Evolutionary conservation across 2,888 invertebrate genomes (phyloP), one percentile per base, ranked within the genome.

Genomic region (Aspidiotus destructor): DNA sequence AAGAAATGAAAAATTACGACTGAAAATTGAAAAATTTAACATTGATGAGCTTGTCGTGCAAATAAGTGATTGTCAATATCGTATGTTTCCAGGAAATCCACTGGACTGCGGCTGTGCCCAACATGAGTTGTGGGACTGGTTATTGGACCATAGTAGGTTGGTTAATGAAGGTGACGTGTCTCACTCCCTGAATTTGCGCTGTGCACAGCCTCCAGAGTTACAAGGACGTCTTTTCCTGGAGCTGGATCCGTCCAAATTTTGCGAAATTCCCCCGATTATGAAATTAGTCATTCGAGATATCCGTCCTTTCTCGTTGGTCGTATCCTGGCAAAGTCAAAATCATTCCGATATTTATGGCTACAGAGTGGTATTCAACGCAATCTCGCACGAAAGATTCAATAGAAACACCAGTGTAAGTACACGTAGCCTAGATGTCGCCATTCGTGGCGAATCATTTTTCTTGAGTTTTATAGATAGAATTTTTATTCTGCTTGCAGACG

Each of bases 51-150:
- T 3, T 3, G 2, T 48, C 48, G 48, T 13, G 11, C n/a, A 2
- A 44, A 44, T 6, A 6, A 11, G 48, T 48, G 6, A 55, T 55
- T 15, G 1, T 55, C 3, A 10, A 3, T 52, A n/a, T n/a, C 16
- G 9, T 16, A n/a, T 48, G 40, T 72, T 72, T 76, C 61, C 83
- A 90, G 92, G 89, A 76, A 94, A 94, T 79, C 93, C 94, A 58
- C 80, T 94, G 74, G 86, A 87, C 72, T 95, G 94, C 78, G 88
- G 86, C 75, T 95, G 94, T 77, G 90, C 92, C 77, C 86, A 92
- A 70, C 89, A 92, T 79, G 89, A 91, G 77, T 83, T 92, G 61
- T 92, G 94, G 90, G 88, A 88, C 79, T 95, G 93, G 94, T 82
- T 94, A 76, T 83, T 89, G 75, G 88, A 91, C 77, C 90, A 95